Base-by-base conservation (phyloP, 2,113 vertebrate species). In the Spea multiplicata region DNA sequence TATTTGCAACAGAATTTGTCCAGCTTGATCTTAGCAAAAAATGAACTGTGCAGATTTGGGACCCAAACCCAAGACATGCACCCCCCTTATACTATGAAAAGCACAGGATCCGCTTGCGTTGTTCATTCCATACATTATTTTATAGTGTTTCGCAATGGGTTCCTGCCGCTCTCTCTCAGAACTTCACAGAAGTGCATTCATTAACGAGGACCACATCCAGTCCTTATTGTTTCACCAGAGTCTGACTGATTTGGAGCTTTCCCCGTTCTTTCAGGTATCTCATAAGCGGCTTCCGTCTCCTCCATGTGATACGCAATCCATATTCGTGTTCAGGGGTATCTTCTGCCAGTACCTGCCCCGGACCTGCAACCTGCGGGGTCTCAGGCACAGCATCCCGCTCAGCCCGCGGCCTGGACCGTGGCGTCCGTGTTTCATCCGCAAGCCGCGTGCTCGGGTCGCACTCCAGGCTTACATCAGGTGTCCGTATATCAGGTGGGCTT, bases 301-400 rank as follows among this genome's bases (percentile, higher is more conserved):
- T 92, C 96, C 97, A 98, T 0, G 94, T 97, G 64, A 94, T 93
- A 71, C 89, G 95, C 3, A 98, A 0, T 0, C 95, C 96, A 5
- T 97, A 99, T 81, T 94, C 89, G 0, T 82, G 89, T 84, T 97
- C 94, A 0, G 95, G 96, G 2, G 96, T 98, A 53, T 97, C 94
- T 3, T 86, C 59, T 3, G 93, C 96, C 75, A 98, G 88, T 4
- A 93, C 76, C 9, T 89, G 85, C 14, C 82, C 79, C 0, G 82
- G 44, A n/a, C 86, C 84, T 5, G 14, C 66, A 5, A 72, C 75
- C 64, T 5, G 71, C 0, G 86, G 64, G 44, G 68, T 76, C n/a
- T 47, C 17, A 5, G 12, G 14, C 4, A 2, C 44, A 3, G 9
- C 62, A 9, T 57, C 7, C 5, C 9, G 8, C 6, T 44, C 64